A percentile compares a stretch with the other conserved stretches of the same genome.
Conservation (phyloP, 1,140 invertebrate genomes). For the Calephelis virginiensis region DNA sequence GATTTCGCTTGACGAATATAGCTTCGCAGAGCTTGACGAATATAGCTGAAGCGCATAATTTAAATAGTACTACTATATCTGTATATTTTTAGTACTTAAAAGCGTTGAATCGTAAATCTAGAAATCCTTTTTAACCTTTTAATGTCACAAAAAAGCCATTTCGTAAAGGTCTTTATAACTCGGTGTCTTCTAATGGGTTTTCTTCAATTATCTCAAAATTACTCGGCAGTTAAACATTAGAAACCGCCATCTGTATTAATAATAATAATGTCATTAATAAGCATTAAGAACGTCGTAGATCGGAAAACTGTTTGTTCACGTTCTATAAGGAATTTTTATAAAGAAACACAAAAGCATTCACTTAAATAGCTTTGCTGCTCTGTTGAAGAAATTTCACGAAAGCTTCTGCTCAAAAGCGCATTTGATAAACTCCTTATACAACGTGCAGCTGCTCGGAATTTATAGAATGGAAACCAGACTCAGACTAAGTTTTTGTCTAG, state of each 20-base stretch:
- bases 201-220: conserved; percentile 14
- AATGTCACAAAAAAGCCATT: too few relatives aligned
- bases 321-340: conserved; percentile 11
- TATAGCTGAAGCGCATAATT: too few relatives aligned
- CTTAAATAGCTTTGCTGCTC: conserved; percentile 12
- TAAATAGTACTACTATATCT: too few relatives aligned
- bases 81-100: too few relatives aligned
- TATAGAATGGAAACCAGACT: conserved; percentile 16
- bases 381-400: conserved; percentile 19
- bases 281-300: conserved; percentile 7
- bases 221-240: conserved; percentile 14
- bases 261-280: conserved; percentile 12
- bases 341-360: conserved; percentile 17
- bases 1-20: too few relatives aligned
- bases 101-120: too few relatives aligned
- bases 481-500: background rate
- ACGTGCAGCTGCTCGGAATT: conserved; percentile 20
- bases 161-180: background rate
- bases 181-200: background rate
- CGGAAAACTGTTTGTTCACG: conserved; percentile 12
- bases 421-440: conserved; percentile 24
- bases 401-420: conserved; percentile 21
- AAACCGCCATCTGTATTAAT: conserved; percentile 6
- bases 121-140: too few relatives aligned
- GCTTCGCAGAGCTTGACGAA: too few relatives aligned